These are phyloP conservation scores for Dendrophyllia cribrosa DNA, from an alignment of 64 coral and sea anemone genomes.

Conservation along the genomic window DNA sequence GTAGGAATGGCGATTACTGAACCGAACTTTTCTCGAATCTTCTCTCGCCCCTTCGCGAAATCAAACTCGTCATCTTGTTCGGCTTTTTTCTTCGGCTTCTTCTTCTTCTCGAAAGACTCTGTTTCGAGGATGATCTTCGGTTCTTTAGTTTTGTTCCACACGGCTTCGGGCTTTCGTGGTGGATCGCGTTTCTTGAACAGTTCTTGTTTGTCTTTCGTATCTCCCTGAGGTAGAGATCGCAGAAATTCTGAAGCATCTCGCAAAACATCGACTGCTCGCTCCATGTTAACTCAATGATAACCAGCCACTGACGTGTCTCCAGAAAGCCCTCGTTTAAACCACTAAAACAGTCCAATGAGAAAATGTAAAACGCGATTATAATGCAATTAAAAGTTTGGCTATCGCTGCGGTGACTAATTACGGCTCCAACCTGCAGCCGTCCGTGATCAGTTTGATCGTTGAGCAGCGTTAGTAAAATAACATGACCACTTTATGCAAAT, in stretches of 20 bases:
- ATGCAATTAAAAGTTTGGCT: not conserved
- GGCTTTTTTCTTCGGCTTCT: not conserved
- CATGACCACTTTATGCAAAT: constrained; percentile 18
- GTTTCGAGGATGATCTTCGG: constrained; percentile 33
- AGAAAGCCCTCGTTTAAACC: not conserved
- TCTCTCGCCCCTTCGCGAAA: constrained; percentile 50
- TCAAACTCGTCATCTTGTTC: constrained; percentile 1
- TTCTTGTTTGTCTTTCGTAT: not conserved
- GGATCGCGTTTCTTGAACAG: constrained; percentile 17
- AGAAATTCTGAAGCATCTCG: constrained; percentile 19
- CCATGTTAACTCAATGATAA: constrained; percentile 21
- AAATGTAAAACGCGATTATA: not conserved
- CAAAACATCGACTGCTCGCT: constrained; percentile 25
- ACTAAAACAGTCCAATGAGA: not conserved
- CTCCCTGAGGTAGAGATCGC: not conserved
- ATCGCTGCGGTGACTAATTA: not conserved
- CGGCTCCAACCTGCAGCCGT: not conserved
- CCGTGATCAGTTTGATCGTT: not conserved
- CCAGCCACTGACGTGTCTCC: not conserved
- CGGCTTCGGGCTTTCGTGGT: not conserved
- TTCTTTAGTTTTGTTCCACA: constrained; percentile 44
- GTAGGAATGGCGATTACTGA: constrained; percentile 51
- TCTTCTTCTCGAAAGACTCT: constrained; percentile 30
- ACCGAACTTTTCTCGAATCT: constrained; percentile 79
- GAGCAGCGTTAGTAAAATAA: not conserved